phyloP scores from a whole-genome alignment of 2,888 invertebrate genomes.

The Hirtodrosophila alboralis region DNA sequence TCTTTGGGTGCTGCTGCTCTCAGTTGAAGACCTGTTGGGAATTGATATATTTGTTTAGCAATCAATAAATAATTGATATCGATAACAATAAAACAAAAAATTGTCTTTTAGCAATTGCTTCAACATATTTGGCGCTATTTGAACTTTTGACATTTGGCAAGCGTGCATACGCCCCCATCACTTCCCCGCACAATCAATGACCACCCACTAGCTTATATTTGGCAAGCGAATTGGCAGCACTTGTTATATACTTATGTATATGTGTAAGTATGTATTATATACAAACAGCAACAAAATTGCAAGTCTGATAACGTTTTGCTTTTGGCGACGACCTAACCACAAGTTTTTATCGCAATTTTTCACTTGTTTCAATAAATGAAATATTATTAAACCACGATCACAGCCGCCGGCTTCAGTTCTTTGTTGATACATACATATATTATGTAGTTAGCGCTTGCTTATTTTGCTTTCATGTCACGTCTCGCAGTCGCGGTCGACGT shows the following conservation, averaged over 20 bases:
- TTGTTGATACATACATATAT: constrained; percentile 23
- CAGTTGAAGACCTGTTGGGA: constrained; percentile 49
- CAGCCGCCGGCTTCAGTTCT: constrained; percentile 50
- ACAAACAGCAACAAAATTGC: constrained; percentile 13
- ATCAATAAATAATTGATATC: constrained; percentile 56
- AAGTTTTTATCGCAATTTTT: constrained; percentile 41
- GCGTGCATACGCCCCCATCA: constrained; percentile 32
- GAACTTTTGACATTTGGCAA: constrained; percentile 61
- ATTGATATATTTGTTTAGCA: constrained; percentile 34
- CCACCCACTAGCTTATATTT: constrained; percentile 30
- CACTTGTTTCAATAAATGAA: constrained; percentile 36
- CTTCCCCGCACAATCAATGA: neutral
- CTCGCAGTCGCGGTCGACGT: constrained; percentile 49
- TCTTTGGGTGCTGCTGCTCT: constrained; percentile 7
- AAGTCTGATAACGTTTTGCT: constrained; percentile 25
- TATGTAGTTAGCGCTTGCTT: constrained; percentile 35
- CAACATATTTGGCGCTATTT: constrained; percentile 47
- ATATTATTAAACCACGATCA: constrained; percentile 29
- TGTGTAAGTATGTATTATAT: constrained; percentile 4
- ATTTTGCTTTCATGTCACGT: constrained; percentile 75
- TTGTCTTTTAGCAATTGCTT: constrained; percentile 31
- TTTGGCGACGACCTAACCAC: constrained; percentile 23
- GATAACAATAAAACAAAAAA: constrained; percentile 37
- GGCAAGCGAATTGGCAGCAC: constrained; percentile 50
- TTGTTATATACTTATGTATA: constrained; percentile 14